Conservation (phyloP, 2,113 vertebrate genomes). For the Nicator chloris region DNA sequence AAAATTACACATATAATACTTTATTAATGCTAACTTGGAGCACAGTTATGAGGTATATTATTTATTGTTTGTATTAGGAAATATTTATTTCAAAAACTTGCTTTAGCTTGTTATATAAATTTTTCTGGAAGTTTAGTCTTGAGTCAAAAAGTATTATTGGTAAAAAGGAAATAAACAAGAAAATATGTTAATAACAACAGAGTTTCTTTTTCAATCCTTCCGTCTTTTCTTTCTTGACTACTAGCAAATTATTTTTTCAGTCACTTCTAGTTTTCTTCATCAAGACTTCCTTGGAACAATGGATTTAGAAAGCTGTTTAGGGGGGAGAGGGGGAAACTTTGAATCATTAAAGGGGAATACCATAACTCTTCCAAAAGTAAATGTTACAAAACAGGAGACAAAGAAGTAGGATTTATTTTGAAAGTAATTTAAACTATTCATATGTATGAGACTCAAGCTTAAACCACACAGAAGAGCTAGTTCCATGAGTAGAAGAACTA, state of each 20-base stretch:
- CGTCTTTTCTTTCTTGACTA: not conserved
- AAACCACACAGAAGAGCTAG: not conserved
- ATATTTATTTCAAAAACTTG: not conserved
- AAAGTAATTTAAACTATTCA: not conserved
- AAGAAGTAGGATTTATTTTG: not conserved
- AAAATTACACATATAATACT: constrained; percentile 53
- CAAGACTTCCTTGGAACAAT: not conserved
- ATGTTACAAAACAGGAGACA: not conserved
- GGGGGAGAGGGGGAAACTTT: accelerated
- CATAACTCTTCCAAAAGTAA: not conserved
- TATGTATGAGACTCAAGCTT: not conserved
- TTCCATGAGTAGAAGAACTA: not conserved
- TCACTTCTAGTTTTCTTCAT: not conserved
- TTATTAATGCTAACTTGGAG: constrained; percentile 60
- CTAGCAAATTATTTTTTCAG: not conserved
- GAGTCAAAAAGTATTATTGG: not conserved
- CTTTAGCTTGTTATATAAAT: not conserved
- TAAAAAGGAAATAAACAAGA: not conserved
- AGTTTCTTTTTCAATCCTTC: not conserved
- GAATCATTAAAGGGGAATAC: not conserved
- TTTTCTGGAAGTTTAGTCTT: not conserved
- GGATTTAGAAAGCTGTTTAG: not conserved
- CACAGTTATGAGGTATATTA: constrained; percentile 5
- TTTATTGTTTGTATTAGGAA: constrained; percentile 4
- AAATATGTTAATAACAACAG: not conserved